Percentiles rank a stretch among this genome's conserved stretches.
Conservation (phyloP, 2,888 invertebrate species). For the Melanophora roralis region DNA sequence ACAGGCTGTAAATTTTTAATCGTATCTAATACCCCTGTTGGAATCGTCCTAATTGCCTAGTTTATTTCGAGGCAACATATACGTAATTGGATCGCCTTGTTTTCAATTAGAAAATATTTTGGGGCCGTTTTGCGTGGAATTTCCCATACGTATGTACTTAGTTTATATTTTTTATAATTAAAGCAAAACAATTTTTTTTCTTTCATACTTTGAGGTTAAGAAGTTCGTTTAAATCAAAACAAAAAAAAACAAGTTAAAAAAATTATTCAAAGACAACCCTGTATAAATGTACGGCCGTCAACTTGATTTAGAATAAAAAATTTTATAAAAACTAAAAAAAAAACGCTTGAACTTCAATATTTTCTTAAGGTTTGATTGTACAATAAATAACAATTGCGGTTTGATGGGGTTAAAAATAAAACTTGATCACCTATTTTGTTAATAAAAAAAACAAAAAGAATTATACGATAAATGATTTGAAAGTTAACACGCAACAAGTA, state of each 20-base stretch:
- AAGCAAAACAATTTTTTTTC: too few relatives aligned
- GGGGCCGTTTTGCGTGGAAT: too few relatives aligned
- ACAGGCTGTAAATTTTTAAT: too few relatives aligned
- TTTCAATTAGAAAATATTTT: too few relatives aligned
- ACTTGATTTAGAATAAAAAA: constrained; percentile 41
- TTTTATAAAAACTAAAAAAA: constrained; percentile 28
- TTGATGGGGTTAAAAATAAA: constrained; percentile 5
- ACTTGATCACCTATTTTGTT: constrained; percentile 19
- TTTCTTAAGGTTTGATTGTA: constrained; percentile 22
- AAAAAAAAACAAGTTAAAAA: background rate
- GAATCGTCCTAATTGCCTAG: too few relatives aligned
- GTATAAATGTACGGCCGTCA: constrained; percentile 40
- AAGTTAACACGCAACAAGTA: constrained; percentile 29
- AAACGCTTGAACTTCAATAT: constrained; percentile 44
- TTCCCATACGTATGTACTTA: too few relatives aligned
- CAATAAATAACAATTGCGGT: constrained; percentile 40
- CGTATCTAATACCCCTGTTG: too few relatives aligned
- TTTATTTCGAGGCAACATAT: too few relatives aligned
- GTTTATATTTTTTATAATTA: too few relatives aligned
- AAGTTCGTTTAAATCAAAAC: background rate
- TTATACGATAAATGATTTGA: constrained; percentile 8
- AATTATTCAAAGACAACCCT: constrained; percentile 31
- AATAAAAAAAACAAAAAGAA: too few relatives aligned
- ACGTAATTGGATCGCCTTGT: too few relatives aligned
- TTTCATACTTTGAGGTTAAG: background rate